Percentiles rank a stretch among this genome's conserved stretches.
phyloP scores from a whole-genome alignment of 2,797 vertebrate genomes.

The Amphiprion clarkii region DNA sequence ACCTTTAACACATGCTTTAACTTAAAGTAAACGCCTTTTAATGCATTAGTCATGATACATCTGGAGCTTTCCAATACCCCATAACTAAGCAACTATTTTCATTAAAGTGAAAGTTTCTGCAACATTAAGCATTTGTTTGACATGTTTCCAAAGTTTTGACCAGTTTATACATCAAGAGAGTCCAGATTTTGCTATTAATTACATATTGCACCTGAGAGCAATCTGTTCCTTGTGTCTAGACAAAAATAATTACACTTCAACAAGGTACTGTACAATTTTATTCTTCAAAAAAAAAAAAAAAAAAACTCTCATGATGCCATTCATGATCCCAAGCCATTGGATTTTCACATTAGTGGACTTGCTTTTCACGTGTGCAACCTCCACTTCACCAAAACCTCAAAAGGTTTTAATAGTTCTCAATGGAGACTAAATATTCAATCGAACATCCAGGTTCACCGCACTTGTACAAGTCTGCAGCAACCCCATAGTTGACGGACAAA shows the following conservation, averaged over 20 bases:
- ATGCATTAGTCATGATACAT: slow-evolving; percentile 51
- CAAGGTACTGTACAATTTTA: slow-evolving; percentile 20
- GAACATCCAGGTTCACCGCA: slow-evolving; percentile 59
- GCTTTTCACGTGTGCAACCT: slow-evolving; percentile 53
- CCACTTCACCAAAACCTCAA: slow-evolving; percentile 58
- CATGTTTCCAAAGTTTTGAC: slow-evolving; percentile 31
- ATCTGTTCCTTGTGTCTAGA: slow-evolving; percentile 26
- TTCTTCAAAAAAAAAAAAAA: slow-evolving; percentile 7
- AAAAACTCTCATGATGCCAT: slow-evolving; percentile 41
- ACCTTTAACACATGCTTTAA: slow-evolving; percentile 70
- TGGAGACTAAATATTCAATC: slow-evolving; percentile 34
- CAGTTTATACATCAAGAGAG: slow-evolving; percentile 17
- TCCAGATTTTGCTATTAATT: slow-evolving; percentile 32
- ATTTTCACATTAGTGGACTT: slow-evolving; percentile 48
- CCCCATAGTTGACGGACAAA: slow-evolving; percentile 50
- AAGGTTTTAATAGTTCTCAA: slow-evolving; percentile 36
- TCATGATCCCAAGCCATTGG: slow-evolving; percentile 47
- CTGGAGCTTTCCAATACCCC: slow-evolving; percentile 40
- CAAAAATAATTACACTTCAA: slow-evolving; percentile 36
- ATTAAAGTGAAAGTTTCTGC: slow-evolving; percentile 45
- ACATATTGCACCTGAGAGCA: slow-evolving; percentile 36
- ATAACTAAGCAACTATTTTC: slow-evolving; percentile 47
- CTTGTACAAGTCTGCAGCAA: slow-evolving; percentile 65
- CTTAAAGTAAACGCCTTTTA: slow-evolving; percentile 49
- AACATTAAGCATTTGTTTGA: slow-evolving; percentile 34